Evolutionary conservation across 2,888 invertebrate species (phyloP).

Genomic region (Hoplodrina blanda): DNA sequence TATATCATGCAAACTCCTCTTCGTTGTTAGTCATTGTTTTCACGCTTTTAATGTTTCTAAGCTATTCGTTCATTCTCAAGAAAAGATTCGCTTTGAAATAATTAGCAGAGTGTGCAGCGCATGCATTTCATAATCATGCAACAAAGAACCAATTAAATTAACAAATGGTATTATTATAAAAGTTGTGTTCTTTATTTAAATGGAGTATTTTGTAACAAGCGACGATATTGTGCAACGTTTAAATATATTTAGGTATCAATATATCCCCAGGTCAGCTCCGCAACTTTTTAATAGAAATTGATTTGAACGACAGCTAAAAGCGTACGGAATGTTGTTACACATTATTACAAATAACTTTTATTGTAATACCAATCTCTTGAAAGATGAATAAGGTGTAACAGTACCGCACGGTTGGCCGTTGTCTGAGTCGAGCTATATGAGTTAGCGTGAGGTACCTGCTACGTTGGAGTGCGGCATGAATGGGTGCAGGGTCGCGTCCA

Average conservation of each 20-base stretch:
- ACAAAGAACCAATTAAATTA: conserved; percentile 43
- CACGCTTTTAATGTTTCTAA: conserved; percentile 25
- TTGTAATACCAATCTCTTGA: neutral
- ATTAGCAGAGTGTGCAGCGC: conserved; percentile 53
- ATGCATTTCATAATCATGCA: conserved; percentile 64
- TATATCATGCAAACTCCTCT: conserved; percentile 49
- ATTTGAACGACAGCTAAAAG: conserved; percentile 22
- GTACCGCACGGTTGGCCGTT: conserved; percentile 12
- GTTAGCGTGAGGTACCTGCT: conserved; percentile 77
- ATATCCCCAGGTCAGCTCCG: conserved; percentile 36
- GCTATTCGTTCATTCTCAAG: conserved; percentile 48
- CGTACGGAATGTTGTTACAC: conserved; percentile 33
- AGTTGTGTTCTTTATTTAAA: conserved; percentile 16
- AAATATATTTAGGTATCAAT: conserved; percentile 21
- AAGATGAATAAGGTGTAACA: conserved; percentile 29
- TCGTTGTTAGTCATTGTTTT: conserved; percentile 44
- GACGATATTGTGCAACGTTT: conserved; percentile 65
- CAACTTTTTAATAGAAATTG: conserved; percentile 11
- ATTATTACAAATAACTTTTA: conserved; percentile 5
- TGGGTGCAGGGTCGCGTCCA: conserved; percentile 77
- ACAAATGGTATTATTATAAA: conserved; percentile 26
- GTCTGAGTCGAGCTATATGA: conserved; percentile 23
- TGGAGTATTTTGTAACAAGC: conserved; percentile 56
- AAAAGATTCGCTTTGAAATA: conserved; percentile 32
- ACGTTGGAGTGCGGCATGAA: conserved; percentile 75